phyloP scores from a whole-genome alignment of 1,140 invertebrate species.

The Drosophila sulfurigaster region DNA sequence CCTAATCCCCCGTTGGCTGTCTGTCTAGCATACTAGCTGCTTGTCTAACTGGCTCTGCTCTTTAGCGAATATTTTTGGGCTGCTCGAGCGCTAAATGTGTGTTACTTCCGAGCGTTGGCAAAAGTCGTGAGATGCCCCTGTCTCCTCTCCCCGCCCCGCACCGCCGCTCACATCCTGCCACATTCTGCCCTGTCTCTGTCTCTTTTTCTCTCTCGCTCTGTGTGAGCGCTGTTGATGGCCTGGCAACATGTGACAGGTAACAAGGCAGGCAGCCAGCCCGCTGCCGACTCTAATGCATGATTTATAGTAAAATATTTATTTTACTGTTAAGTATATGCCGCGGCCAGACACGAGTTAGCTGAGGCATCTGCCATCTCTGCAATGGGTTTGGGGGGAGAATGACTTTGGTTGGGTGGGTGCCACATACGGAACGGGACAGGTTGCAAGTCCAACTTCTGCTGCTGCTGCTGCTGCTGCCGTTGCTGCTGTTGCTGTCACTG shows the following conservation, averaged over 20 bases:
- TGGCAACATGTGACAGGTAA: constrained; percentile 69
- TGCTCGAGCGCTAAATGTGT: constrained; percentile 79
- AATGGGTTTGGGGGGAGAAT: background rate
- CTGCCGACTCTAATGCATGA: constrained; percentile 77
- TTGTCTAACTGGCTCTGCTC: constrained; percentile 53
- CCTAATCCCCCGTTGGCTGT: background rate
- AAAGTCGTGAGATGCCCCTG: constrained; percentile 59
- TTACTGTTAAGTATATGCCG: constrained; percentile 80
- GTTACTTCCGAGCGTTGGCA: constrained; percentile 74
- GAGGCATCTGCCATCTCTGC: constrained; percentile 3
- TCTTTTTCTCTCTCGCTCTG: background rate
- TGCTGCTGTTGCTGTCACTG: constrained; percentile 41
- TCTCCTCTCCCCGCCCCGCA: no score
- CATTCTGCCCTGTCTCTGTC: background rate
- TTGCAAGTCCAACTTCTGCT: constrained; percentile 45
- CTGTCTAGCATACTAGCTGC: constrained; percentile 34
- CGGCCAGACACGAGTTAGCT: constrained; percentile 38
- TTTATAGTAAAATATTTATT: constrained; percentile 84
- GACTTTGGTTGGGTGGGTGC: constrained; percentile 53
- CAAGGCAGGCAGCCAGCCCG: constrained; percentile 63
- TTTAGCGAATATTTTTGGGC: constrained; percentile 59
- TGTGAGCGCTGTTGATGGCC: constrained; percentile 49
- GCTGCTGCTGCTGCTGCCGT: constrained; percentile 21
- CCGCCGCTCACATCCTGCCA: background rate
- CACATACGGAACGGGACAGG: constrained; percentile 59